These are phyloP conservation scores for Melanargia galathea DNA, from an alignment of 2,888 invertebrate genomes.

Conservation along the genomic window DNA sequence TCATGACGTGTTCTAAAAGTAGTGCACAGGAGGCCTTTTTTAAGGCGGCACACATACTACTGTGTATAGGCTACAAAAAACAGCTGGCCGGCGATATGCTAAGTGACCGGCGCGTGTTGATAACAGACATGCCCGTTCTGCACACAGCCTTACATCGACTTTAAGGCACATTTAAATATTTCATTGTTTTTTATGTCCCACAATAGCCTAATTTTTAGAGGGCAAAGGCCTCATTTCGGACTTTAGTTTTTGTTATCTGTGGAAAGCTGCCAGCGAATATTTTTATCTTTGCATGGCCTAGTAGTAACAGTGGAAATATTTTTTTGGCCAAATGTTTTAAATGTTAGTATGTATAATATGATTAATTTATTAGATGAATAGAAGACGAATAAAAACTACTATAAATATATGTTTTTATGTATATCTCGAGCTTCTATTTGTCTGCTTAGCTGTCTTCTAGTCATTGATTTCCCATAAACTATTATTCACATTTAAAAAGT, in stretches of 20 bases:
- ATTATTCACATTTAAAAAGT: too few relatives aligned
- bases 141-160: constrained; percentile 50
- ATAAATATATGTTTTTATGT: too few relatives aligned
- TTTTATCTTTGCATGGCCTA: constrained; percentile 27
- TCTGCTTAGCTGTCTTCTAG: too few relatives aligned
- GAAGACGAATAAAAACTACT: too few relatives aligned
- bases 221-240: constrained; percentile 41
- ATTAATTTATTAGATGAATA: too few relatives aligned
- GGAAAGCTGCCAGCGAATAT: constrained; percentile 35
- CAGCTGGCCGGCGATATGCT: constrained; percentile 70
- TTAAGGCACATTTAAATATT: constrained; percentile 46
- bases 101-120: constrained; percentile 72
- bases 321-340: constrained; percentile 6
- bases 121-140: constrained; percentile 60
- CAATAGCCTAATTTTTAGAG: constrained; percentile 41
- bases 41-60: constrained; percentile 53
- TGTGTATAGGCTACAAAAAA: constrained; percentile 70
- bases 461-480: too few relatives aligned
- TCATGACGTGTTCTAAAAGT: constrained; percentile 23
- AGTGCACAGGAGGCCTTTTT: constrained; percentile 50
- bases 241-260: constrained; percentile 35
- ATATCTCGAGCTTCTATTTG: too few relatives aligned
- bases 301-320: constrained; percentile 23
- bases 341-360: too few relatives aligned
- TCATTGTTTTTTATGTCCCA: constrained; percentile 41